Conservation (phyloP, 2,113 vertebrate genomes). For the Ondatra zibethicus region DNA sequence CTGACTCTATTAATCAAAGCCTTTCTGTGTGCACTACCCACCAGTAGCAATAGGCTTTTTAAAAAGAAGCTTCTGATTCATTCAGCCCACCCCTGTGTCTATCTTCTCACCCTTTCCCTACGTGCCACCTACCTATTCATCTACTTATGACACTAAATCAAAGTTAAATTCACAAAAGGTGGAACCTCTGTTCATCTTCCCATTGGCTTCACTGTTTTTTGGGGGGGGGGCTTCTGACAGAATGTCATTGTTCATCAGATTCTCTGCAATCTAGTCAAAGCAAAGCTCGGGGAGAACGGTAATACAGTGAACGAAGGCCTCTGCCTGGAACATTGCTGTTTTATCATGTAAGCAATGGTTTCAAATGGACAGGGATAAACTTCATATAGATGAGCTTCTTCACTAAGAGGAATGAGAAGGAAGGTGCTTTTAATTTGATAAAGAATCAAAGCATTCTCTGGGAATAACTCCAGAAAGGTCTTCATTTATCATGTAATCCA, state of each 20-base stretch:
- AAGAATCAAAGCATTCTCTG: conserved; percentile 49
- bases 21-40: conserved; percentile 31
- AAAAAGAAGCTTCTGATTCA: conserved; percentile 10
- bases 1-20: conserved; percentile 61
- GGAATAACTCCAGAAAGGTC: conserved; percentile 21
- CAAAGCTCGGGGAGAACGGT: neutral
- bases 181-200: neutral
- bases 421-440: conserved; percentile 23
- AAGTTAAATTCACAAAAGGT: conserved; percentile 59
- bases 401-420: neutral
- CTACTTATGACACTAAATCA: conserved; percentile 33
- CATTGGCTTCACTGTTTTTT: neutral
- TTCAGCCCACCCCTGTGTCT: neutral
- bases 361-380: conserved; percentile 27
- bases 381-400: conserved; percentile 31
- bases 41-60: conserved; percentile 43
- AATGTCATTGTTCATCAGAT: conserved; percentile 9
- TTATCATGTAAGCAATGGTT: conserved; percentile 45
- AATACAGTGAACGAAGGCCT: conserved; percentile 33
- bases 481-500: conserved; percentile 8
- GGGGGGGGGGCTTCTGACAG: neutral
- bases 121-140: neutral
- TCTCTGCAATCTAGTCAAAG: conserved; percentile 17
- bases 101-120: neutral
- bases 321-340: neutral